Conservation (phyloP, 2,888 invertebrate species). For the Pollenia amentaria region DNA sequence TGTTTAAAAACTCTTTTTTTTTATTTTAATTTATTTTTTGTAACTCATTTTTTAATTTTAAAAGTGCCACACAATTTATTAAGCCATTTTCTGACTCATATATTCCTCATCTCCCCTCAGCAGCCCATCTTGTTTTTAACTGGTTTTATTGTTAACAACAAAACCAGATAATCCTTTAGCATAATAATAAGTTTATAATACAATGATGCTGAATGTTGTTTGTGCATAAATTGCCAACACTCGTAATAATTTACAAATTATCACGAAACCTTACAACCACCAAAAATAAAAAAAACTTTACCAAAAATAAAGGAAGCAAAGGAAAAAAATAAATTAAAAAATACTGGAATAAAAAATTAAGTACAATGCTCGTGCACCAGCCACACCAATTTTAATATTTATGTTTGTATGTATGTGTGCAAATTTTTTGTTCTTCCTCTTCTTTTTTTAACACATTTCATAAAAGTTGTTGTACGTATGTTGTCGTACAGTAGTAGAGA, state of each 20-base stretch:
- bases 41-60: constrained; percentile 2
- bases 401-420: constrained; percentile 26
- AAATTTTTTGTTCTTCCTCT: constrained; percentile 20
- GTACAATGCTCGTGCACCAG: constrained; percentile 40
- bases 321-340: constrained; percentile 19
- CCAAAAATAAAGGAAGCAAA: constrained; percentile 8
- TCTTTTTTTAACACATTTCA: constrained; percentile 35
- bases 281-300: constrained; percentile 39
- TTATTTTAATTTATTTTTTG: constrained; percentile 2
- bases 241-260: constrained; percentile 74
- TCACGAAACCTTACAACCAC: constrained; percentile 65
- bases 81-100: constrained; percentile 4
- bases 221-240: constrained; percentile 73
- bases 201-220: constrained; percentile 68
- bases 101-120: neutral
- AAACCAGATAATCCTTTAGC: constrained; percentile 72
- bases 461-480: constrained; percentile 61
- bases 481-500: constrained; percentile 47
- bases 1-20: constrained; percentile 30
- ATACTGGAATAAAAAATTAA: constrained; percentile 37
- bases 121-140: constrained; percentile 48
- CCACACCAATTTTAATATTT: constrained; percentile 50
- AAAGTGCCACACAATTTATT: constrained; percentile 26
- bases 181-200: constrained; percentile 73
- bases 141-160: constrained; percentile 72